These are phyloP conservation scores for Diarsia rubi DNA, from an alignment of 2,888 invertebrate species.

Conservation along the genomic window DNA sequence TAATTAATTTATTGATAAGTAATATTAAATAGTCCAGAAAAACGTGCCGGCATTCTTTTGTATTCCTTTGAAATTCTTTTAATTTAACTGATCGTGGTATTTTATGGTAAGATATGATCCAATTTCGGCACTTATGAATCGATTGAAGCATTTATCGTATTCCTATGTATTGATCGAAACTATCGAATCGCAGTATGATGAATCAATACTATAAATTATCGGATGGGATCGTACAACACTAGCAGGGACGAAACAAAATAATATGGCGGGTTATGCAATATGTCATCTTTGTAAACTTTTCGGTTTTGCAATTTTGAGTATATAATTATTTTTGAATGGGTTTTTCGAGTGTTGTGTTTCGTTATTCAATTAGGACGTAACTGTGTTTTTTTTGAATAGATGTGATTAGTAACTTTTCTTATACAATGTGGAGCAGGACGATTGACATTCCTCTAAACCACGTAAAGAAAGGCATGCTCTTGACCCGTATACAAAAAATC, in stretches of 20 bases:
- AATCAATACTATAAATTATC: background rate
- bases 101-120: background rate
- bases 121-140: background rate
- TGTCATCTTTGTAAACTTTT: slow-evolving; percentile 35
- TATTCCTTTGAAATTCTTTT: too few species aligned
- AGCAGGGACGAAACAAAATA: slow-evolving; percentile 35
- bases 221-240: slow-evolving; percentile 3
- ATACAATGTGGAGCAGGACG: too few species aligned
- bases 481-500: too few species aligned
- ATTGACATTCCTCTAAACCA: too few species aligned
- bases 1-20: too few species aligned
- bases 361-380: background rate
- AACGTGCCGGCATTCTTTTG: too few species aligned
- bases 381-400: background rate
- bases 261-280: slow-evolving; percentile 55
- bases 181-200: background rate
- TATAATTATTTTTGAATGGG: slow-evolving; percentile 8
- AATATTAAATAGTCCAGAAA: too few species aligned
- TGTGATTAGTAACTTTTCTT: background rate
- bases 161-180: background rate
- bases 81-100: background rate
- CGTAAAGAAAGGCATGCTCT: too few species aligned
- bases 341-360: background rate
- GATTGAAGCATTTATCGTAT: background rate
- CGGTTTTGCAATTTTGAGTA: slow-evolving; percentile 23